These are phyloP conservation scores for Cryptoprocta ferox DNA, from an alignment of 2,797 vertebrate genomes.

Conservation along the genomic window DNA sequence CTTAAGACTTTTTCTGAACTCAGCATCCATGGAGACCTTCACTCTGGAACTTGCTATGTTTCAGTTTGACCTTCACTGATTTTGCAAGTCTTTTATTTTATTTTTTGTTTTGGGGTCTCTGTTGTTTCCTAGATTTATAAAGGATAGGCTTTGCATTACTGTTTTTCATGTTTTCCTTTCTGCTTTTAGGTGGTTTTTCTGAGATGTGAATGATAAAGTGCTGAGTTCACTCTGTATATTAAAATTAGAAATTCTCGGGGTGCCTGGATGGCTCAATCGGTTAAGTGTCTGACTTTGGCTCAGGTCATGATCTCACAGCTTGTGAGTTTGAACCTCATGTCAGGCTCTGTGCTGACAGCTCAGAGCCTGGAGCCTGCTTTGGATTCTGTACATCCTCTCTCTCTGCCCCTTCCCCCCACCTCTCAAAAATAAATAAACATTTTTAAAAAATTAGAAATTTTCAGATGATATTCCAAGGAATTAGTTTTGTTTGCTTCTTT, in stretches of 20 bases:
- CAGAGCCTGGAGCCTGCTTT: too few relatives aligned
- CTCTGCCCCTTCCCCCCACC: too few relatives aligned
- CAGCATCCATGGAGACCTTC: background rate
- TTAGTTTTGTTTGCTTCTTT: background rate
- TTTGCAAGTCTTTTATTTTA: background rate
- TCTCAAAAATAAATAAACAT: too few relatives aligned
- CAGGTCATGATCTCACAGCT: too few relatives aligned
- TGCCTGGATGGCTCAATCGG: too few relatives aligned
- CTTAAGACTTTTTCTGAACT: background rate
- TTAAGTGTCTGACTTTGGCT: too few relatives aligned
- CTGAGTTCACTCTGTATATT: background rate
- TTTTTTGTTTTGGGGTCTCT: background rate
- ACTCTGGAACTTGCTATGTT: background rate
- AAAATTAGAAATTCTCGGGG: background rate
- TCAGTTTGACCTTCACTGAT: background rate
- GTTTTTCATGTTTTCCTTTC: background rate
- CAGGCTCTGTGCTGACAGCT: too few relatives aligned
- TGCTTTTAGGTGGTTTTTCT: background rate
- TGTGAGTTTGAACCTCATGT: too few relatives aligned
- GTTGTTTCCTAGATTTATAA: background rate
- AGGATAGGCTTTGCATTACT: background rate
- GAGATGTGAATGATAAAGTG: background rate
- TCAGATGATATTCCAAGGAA: background rate
- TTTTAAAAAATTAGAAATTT: too few relatives aligned
- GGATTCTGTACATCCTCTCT: too few relatives aligned